These are phyloP conservation scores for Athalia rosae DNA, from an alignment of 2,888 invertebrate species.

Conservation along the genomic window DNA sequence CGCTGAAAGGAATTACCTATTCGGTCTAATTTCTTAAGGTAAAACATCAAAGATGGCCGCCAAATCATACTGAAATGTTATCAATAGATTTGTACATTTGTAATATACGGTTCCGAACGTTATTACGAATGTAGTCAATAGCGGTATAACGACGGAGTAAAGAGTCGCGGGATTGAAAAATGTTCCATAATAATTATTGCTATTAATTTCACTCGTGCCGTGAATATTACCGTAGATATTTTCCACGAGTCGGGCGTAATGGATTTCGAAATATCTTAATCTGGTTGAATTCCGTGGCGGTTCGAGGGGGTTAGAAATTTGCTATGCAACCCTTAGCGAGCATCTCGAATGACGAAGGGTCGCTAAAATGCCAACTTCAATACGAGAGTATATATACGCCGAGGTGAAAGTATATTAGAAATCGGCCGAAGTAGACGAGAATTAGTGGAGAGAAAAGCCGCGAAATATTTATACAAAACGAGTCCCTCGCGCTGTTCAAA, in stretches of 20 bases:
- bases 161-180: background rate
- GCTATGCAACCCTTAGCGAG: slow-evolving; percentile 29
- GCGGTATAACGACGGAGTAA: background rate
- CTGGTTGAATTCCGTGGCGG: background rate
- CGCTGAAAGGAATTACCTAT: background rate
- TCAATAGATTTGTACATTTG: background rate
- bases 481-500: no score
- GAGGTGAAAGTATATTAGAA: no score
- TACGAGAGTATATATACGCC: background rate
- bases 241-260: no score
- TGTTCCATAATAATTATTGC: no score
- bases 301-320: slow-evolving; percentile 4
- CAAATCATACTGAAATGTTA: slow-evolving; percentile 21
- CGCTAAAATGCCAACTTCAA: background rate
- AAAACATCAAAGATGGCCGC: slow-evolving; percentile 29
- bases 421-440: no score
- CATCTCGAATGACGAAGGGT: slow-evolving; percentile 28
- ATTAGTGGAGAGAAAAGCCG: no score
- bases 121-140: no score
- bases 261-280: slow-evolving; percentile 8
- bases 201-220: no score
- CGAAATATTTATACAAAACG: no score
- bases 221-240: no score
- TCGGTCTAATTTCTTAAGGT: slow-evolving; percentile 1
- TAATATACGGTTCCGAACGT: background rate